Base-by-base conservation (phyloP, 1,140 invertebrate genomes). In the Lepeophtheirus salmonis region DNA sequence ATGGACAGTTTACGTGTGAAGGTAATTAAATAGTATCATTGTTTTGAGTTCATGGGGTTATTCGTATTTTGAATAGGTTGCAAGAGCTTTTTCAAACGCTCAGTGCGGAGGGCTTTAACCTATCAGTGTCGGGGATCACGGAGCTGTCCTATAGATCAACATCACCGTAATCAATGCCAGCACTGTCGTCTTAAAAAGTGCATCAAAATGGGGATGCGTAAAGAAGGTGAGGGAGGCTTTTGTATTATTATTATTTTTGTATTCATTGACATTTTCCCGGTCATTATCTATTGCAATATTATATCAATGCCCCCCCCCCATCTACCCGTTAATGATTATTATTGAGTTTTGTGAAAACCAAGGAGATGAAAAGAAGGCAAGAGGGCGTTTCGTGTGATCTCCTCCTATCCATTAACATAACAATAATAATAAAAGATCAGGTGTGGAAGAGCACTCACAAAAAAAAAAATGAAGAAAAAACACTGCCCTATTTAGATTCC, bases 151-250 rank as follows among this genome's bases (percentile, higher is more conserved):
- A 96, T 98, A 67, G 94, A 97, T 76, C 91, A 97, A 73, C 92
- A 97, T 72, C 94, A 97, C 76, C 80, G 94, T 65, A 98, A 97
- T 74, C 94, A 97, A 78, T 98, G 94, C 77, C 92, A 97, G 77
- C 94, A 83, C 76, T 97, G 92, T 76, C 80, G 94, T 65, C 82
- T 97, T 65, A 91, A 89, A 78, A 97, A 97, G 81, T 98, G 94
- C 78, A 83, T 98, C 74, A 97, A 97, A 77, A 94, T 92, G 84
- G 94, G 94, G 73, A 98, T 98, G 94, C 77, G 92, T 73, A 82
- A 89, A 80, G 92, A 97, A 94, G 92, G 92, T 97, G 82, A 82
- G 86, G 67, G 25, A 21, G 17, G 23, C 12, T 52, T 52, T 16
- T n/a, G n/a, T n/a, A 10, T 41, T 41, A 10, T 41, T n/a, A 10